A percentile compares a stretch with the other conserved stretches of the same genome.
These are phyloP conservation scores for Corvus moneduloides DNA, from an alignment of 2,113 vertebrate species.

Conservation along the genomic window DNA sequence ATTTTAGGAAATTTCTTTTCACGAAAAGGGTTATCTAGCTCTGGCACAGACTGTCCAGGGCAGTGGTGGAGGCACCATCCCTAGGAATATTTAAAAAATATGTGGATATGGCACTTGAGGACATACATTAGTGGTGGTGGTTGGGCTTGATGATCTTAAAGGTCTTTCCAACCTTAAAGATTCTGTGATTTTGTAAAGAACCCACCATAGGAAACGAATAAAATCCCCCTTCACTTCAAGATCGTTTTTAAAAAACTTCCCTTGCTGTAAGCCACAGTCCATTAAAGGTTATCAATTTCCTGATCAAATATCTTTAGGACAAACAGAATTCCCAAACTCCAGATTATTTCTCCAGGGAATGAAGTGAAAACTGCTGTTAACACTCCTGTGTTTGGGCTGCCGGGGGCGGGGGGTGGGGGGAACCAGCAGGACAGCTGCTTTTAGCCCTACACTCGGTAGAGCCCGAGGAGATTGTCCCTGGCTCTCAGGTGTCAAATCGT, in stretches of 20 bases:
- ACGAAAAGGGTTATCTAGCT: background rate
- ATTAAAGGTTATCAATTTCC: background rate
- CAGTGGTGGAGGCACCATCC: background rate
- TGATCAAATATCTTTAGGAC: background rate
- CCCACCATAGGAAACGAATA: background rate
- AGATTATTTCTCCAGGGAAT: background rate
- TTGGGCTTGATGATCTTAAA: background rate
- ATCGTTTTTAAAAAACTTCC: background rate
- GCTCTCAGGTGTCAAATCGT: rapidly evolving
- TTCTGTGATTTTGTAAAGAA: background rate
- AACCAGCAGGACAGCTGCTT: background rate
- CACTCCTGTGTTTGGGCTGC: background rate
- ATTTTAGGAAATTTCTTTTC: no score
- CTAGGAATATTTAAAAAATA: background rate
- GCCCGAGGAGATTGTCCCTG: background rate
- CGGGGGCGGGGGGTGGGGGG: background rate
- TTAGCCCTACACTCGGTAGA: background rate
- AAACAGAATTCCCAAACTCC: background rate
- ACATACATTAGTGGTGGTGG: background rate
- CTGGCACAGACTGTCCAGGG: background rate
- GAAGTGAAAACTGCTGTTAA: background rate
- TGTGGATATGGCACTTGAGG: background rate
- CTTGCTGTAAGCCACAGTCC: background rate
- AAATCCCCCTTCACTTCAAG: background rate
- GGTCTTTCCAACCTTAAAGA: background rate